Evolutionary conservation across 2,888 invertebrate genomes (phyloP), one percentile per base, ranked within the genome.

Genomic region (Eucera pruinosa): DNA sequence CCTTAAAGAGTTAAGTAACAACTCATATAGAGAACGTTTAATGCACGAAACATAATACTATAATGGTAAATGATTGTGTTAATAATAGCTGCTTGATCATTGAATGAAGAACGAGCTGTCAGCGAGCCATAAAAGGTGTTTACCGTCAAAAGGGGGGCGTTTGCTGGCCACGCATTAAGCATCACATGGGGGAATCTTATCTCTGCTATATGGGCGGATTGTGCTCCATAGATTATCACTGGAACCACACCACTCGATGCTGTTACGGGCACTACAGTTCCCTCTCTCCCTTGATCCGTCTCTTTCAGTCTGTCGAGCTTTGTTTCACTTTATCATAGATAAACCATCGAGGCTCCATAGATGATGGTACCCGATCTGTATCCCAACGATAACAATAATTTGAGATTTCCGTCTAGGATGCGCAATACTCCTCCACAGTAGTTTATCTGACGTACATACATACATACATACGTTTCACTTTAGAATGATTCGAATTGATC

Each of bases 141-240:
- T 87, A 83, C 81, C 72, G 79, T 62, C 52, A 52, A 77, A 77
- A 73, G 52, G 81, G 75, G 83, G 82, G 80, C 82, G 84, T 85
- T 81, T 82, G 70, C 65, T 39, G 50, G 66, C 45, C 47, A 80
- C 76, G 81, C 82, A 79, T 68, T 80, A 74, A 77, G 73, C 78
- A 60, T 75, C 78, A 72, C 80, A 81, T 80, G 80, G 76, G 82
- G 81, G 70, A 86, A 78, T 85, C 89, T 90, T 90, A 90, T 91
- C 89, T 87, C 79, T 43, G 71, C 72, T 81, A 70, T 76, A 87
- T 89, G 89, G 90, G 89, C 87, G 90, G 88, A 90, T 89, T 89
- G 86, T 82, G 84, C 82, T 86, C 78, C 69, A 81, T 85, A 85
- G 85, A 89, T 90, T 90, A 90, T 89, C 86, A 54, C 30, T 65